A percentile compares a stretch with the other conserved stretches of the same genome.
Evolutionary conservation across 2,113 vertebrate species (phyloP).

Genomic region (Verasper variegatus): DNA sequence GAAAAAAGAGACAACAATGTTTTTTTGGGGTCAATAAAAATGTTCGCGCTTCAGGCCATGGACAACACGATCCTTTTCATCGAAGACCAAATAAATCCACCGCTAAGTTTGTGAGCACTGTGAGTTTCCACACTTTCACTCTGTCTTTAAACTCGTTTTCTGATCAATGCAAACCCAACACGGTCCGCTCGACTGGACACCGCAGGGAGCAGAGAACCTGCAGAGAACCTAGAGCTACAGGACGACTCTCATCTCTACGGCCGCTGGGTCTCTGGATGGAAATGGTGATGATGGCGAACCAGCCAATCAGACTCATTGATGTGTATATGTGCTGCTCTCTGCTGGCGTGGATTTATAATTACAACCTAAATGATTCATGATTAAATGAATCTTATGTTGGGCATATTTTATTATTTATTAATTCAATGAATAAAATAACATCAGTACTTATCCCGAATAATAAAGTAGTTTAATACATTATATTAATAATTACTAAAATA

Average conservation of each 20-base stretch:
- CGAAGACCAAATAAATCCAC: background rate
- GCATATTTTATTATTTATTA: background rate
- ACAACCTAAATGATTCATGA: background rate
- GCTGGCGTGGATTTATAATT: background rate
- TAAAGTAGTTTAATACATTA: too few relatives aligned
- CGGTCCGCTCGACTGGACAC: background rate
- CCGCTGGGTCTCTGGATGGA: too few relatives aligned
- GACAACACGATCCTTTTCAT: background rate
- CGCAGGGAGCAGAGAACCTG: too few relatives aligned
- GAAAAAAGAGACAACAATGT: background rate
- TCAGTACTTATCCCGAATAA: too few relatives aligned
- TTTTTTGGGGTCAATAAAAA: background rate
- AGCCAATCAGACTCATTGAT: too few relatives aligned
- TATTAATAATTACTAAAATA: too few relatives aligned
- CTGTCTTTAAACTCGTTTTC: background rate
- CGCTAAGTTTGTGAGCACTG: too few relatives aligned
- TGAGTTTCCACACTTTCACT: background rate
- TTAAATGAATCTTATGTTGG: too few relatives aligned
- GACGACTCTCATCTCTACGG: too few relatives aligned
- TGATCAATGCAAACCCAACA: background rate
- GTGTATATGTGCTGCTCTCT: conserved; percentile 29
- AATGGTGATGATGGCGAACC: too few relatives aligned
- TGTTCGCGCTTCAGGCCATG: background rate
- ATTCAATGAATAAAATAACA: too few relatives aligned
- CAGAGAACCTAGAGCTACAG: too few relatives aligned